A percentile compares a stretch with the other conserved stretches of the same genome.
Evolutionary conservation across 2,888 invertebrate species (phyloP).

Genomic region (Seladonia tumulorum): DNA sequence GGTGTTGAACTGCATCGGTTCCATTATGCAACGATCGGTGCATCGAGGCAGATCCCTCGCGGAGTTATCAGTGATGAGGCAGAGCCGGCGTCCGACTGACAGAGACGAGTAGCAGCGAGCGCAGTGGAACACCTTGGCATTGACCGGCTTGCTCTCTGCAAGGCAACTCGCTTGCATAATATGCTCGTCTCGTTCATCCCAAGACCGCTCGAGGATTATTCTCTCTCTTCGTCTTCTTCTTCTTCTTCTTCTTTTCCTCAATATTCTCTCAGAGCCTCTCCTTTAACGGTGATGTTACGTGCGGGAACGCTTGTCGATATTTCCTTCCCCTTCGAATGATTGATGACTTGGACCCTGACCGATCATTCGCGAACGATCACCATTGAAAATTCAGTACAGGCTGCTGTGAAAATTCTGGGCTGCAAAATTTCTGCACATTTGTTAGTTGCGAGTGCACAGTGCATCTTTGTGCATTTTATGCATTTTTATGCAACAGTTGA

Average conservation of each 20-base stretch:
- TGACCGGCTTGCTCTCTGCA: constrained; percentile 82
- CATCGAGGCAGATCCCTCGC: constrained; percentile 39
- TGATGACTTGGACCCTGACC: not conserved
- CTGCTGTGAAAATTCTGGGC: not conserved
- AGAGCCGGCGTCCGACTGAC: constrained; percentile 31
- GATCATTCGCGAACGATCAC: not conserved
- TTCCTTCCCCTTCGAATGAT: not conserved
- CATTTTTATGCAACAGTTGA: too few species aligned
- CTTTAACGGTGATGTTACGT: constrained; percentile 38
- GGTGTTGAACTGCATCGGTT: constrained; percentile 2
- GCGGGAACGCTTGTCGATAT: not conserved
- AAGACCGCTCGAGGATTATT: constrained; percentile 65
- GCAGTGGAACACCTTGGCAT: constrained; percentile 82
- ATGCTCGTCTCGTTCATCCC: constrained; percentile 83
- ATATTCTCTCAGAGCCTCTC: constrained; percentile 9
- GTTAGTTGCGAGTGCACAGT: not conserved
- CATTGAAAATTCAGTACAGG: not conserved
- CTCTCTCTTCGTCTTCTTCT: constrained; percentile 20
- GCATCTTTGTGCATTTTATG: too few species aligned
- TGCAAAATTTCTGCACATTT: not conserved
- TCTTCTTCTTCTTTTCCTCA: not conserved
- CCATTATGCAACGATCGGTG: not conserved
- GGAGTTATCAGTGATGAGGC: constrained; percentile 51
- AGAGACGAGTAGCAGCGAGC: constrained; percentile 64
- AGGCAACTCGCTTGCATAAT: constrained; percentile 81